A percentile compares a stretch with the other conserved stretches of the same genome.
These are phyloP conservation scores for Notoglanidium macrostoma DNA, from an alignment of 2,797 vertebrate genomes.

Conservation along the genomic window DNA sequence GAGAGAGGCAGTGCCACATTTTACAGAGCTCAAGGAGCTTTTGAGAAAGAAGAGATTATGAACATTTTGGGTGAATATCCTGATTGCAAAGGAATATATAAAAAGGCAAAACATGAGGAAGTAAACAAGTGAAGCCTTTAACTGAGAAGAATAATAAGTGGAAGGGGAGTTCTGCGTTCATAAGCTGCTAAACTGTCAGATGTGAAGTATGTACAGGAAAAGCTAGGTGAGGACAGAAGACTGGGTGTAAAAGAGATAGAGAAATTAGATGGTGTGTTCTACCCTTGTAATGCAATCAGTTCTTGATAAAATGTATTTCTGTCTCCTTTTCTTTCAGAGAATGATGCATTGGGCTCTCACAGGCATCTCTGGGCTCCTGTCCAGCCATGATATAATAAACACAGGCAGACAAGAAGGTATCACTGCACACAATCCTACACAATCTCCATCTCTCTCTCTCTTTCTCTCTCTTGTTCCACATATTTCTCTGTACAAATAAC, in stretches of 20 bases:
- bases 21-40: constrained; percentile 25
- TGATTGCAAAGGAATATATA: constrained; percentile 40
- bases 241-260: constrained; percentile 6
- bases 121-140: constrained; percentile 34
- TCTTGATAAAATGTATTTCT: constrained; percentile 36
- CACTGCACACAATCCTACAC: neutral
- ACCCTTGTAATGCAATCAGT: constrained; percentile 48
- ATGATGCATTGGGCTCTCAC: constrained; percentile 10
- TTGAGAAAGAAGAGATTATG: constrained; percentile 39
- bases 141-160: constrained; percentile 33
- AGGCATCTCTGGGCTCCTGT: constrained; percentile 31
- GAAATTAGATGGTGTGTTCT: constrained; percentile 35
- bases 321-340: constrained; percentile 35
- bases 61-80: constrained; percentile 35
- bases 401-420: constrained; percentile 23
- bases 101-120: constrained; percentile 1
- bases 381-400: constrained; percentile 43
- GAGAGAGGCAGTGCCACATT: constrained; percentile 20
- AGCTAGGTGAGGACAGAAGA: constrained; percentile 1
- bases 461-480: neutral
- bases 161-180: constrained; percentile 40
- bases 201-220: constrained; percentile 13
- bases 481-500: constrained; percentile 3
- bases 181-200: constrained; percentile 34
- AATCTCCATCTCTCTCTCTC: constrained; percentile 8